phyloP scores from a whole-genome alignment of 2,888 invertebrate genomes.

The Prostheceraeus crozeri region DNA sequence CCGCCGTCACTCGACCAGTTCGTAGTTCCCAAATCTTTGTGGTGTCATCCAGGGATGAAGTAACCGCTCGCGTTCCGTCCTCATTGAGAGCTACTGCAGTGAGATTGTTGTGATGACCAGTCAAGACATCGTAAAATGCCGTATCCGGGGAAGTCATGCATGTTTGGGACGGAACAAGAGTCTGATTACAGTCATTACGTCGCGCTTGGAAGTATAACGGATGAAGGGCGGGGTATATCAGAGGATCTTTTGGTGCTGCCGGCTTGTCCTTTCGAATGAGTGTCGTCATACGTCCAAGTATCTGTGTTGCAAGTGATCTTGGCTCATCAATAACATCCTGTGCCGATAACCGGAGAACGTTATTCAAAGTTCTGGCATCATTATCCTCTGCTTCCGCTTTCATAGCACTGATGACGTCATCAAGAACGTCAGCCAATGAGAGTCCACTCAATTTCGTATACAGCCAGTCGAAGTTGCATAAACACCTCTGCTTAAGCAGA shows the following conservation, averaged over 20 bases:
- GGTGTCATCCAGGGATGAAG: slow-evolving; percentile 50
- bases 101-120: no score
- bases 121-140: no score
- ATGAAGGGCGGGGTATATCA: slow-evolving; percentile 48
- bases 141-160: slow-evolving; percentile 48
- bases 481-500: slow-evolving; percentile 63
- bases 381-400: slow-evolving; percentile 46
- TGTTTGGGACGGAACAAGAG: slow-evolving; percentile 48
- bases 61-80: slow-evolving; percentile 49
- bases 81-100: slow-evolving; percentile 48
- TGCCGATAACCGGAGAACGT: slow-evolving; percentile 67
- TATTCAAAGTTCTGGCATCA: slow-evolving; percentile 61
- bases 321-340: slow-evolving; percentile 72
- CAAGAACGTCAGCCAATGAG: slow-evolving; percentile 68
- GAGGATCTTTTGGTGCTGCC: slow-evolving; percentile 48
- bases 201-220: slow-evolving; percentile 45
- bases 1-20: slow-evolving; percentile 40
- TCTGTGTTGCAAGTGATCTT: slow-evolving; percentile 70
- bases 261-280: slow-evolving; percentile 45
- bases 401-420: slow-evolving; percentile 65
- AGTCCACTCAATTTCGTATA: slow-evolving; percentile 72
- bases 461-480: slow-evolving; percentile 71
- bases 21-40: slow-evolving; percentile 52
- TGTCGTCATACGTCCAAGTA: slow-evolving; percentile 58
- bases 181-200: slow-evolving; percentile 45